phyloP scores from a whole-genome alignment of 2,113 vertebrate species.

The Thalassarche chlororhynchos region DNA sequence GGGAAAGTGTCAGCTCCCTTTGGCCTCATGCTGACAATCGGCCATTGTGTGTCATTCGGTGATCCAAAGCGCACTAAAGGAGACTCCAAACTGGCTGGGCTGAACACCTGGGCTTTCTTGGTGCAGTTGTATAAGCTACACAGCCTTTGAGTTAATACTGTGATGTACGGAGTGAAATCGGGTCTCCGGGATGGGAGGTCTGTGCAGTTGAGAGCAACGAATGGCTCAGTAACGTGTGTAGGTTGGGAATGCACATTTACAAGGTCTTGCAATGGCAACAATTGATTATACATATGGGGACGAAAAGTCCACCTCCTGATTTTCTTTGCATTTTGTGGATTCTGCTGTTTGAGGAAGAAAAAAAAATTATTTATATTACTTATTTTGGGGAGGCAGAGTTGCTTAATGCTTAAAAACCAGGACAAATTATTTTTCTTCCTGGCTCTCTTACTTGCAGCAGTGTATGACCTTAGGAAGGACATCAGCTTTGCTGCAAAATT shows the following conservation, averaged over 20 bases:
- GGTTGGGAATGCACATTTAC: background rate
- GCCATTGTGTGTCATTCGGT: background rate
- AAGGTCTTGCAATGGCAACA: background rate
- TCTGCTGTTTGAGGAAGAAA: background rate
- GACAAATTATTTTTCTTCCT: background rate
- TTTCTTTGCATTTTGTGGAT: background rate
- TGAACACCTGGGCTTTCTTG: slow-evolving; percentile 4
- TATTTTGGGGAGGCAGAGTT: background rate
- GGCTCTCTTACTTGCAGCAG: background rate
- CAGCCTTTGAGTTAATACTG: background rate
- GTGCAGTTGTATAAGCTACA: background rate
- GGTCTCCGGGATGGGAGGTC: background rate
- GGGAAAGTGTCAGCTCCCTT: slow-evolving; percentile 41
- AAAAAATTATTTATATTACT: background rate
- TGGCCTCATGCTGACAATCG: background rate
- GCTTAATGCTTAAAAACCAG: background rate
- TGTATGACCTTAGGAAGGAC: background rate
- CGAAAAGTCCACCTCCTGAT: background rate
- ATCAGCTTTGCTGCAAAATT: background rate
- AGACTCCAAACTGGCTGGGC: background rate
- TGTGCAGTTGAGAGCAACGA: background rate
- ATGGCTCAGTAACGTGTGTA: background rate
- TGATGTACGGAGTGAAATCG: background rate
- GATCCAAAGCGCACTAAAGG: background rate
- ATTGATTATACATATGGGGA: background rate